Percentiles rank a stretch among this genome's conserved stretches.
These are phyloP conservation scores for Diachasmimorpha longicaudata DNA, from an alignment of 1,140 invertebrate species.

Conservation along the genomic window DNA sequence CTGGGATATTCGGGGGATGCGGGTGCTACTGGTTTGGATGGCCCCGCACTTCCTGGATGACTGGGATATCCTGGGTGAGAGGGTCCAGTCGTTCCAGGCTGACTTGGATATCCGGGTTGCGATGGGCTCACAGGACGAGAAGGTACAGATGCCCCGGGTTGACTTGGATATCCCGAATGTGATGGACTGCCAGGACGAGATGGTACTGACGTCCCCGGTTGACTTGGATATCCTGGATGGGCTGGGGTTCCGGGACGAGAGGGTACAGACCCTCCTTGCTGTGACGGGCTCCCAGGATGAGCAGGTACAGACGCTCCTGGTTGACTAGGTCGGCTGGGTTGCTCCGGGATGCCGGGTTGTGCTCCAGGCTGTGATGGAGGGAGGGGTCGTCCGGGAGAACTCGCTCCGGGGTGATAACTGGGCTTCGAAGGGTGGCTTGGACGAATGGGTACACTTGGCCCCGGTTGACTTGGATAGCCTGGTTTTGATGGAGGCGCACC, in stretches of 20 bases:
- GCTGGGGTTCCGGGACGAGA: conserved; percentile 14
- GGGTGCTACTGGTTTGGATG: neutral
- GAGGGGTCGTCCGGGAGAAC: too few relatives aligned
- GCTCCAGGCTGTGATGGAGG: conserved; percentile 24
- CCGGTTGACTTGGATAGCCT: conserved; percentile 8
- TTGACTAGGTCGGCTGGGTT: too few relatives aligned
- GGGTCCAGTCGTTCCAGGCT: conserved; percentile 18
- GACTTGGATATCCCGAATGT: conserved; percentile 17
- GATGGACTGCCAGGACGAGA: conserved; percentile 41
- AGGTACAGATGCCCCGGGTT: conserved; percentile 22
- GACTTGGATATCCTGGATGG: conserved; percentile 19
- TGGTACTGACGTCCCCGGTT: conserved; percentile 36
- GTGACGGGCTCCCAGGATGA: too few relatives aligned
- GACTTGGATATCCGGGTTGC: conserved; percentile 20
- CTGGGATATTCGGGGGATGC: conserved; percentile 11
- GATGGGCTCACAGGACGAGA: too few relatives aligned
- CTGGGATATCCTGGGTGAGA: conserved; percentile 25
- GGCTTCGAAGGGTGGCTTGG: neutral
- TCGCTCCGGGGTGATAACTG: neutral
- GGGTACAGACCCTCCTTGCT: too few relatives aligned
- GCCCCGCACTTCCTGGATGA: conserved; percentile 5
- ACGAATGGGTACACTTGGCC: neutral
- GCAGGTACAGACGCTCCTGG: too few relatives aligned
- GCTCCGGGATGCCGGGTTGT: too few relatives aligned
- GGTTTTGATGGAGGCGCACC: neutral